Percentiles rank a stretch among this genome's conserved stretches.
These are phyloP conservation scores for Megaustenia siamemsis DNA, from an alignment of 2,888 invertebrate genomes.

Conservation along the genomic window DNA sequence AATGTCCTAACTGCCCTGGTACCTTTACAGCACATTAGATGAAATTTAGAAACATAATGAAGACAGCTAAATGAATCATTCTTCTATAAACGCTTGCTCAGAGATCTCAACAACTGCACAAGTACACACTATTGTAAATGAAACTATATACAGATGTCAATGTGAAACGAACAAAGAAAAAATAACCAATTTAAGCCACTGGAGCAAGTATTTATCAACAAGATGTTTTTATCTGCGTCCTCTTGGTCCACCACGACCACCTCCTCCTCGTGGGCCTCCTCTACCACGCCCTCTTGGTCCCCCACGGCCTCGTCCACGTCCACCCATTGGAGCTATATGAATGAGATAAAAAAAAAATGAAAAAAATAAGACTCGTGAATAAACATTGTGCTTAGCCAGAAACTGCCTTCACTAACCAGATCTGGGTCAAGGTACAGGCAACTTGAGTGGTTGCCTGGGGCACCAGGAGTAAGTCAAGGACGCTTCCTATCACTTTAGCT, in stretches of 20 bases:
- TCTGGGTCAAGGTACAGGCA: too few relatives aligned
- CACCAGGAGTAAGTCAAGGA: too few relatives aligned
- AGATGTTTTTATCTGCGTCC: slow-evolving; percentile 31
- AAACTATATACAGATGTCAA: slow-evolving; percentile 47
- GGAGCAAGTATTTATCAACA: neutral
- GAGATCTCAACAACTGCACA: too few relatives aligned
- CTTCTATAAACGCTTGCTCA: too few relatives aligned
- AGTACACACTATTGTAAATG: neutral
- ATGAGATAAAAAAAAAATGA: slow-evolving; percentile 1
- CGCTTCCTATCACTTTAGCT: too few relatives aligned
- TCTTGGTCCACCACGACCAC: slow-evolving; percentile 61
- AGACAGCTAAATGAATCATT: too few relatives aligned
- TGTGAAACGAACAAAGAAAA: neutral
- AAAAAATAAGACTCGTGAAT: too few relatives aligned
- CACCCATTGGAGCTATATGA: slow-evolving; percentile 49
- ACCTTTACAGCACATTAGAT: too few relatives aligned
- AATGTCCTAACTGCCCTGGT: too few relatives aligned
- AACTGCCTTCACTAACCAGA: neutral
- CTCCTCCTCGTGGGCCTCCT: slow-evolving; percentile 65
- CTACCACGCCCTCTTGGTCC: slow-evolving; percentile 69
- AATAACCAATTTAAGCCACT: neutral
- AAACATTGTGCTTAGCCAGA: too few relatives aligned
- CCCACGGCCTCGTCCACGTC: slow-evolving; percentile 60
- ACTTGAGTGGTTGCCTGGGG: too few relatives aligned
- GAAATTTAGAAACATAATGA: too few relatives aligned